phyloP scores from a whole-genome alignment of 2,888 invertebrate species.

The Megastigmus dorsalis region DNA sequence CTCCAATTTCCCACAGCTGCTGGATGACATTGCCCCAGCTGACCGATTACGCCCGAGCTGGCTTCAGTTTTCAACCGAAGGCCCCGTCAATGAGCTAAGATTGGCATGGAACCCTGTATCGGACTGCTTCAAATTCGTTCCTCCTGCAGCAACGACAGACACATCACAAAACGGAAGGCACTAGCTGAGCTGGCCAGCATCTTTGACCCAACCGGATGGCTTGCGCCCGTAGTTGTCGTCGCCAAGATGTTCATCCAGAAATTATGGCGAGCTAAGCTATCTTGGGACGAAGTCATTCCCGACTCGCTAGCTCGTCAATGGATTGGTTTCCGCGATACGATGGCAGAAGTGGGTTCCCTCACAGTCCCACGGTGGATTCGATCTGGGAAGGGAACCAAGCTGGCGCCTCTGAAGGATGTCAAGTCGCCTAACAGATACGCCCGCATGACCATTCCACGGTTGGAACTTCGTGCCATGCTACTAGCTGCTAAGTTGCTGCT shows the following conservation, averaged over 20 bases:
- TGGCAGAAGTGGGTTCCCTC: background rate
- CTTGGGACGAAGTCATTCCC: background rate
- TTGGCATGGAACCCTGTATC: background rate
- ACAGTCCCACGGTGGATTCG: background rate
- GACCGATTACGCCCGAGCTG: conserved; percentile 8
- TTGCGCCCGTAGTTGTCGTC: background rate
- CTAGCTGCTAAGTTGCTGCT: background rate
- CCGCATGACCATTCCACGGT: conserved; percentile 18
- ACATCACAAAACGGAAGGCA: background rate
- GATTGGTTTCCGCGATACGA: background rate
- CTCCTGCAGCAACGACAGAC: background rate
- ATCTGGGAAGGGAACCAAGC: background rate
- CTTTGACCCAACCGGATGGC: background rate
- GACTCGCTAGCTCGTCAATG: background rate
- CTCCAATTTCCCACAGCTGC: background rate
- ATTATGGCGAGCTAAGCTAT: background rate
- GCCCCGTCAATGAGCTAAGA: conserved; percentile 4
- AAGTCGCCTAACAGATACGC: background rate
- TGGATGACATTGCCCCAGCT: background rate
- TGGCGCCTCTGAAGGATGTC: background rate
- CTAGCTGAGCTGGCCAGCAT: background rate
- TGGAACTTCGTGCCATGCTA: background rate
- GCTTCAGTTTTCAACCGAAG: background rate
- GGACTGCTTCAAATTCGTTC: background rate
- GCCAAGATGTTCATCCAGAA: background rate